Evolutionary conservation across 2,888 invertebrate genomes (phyloP).

Genomic region (Aspidiotus rigidus): DNA sequence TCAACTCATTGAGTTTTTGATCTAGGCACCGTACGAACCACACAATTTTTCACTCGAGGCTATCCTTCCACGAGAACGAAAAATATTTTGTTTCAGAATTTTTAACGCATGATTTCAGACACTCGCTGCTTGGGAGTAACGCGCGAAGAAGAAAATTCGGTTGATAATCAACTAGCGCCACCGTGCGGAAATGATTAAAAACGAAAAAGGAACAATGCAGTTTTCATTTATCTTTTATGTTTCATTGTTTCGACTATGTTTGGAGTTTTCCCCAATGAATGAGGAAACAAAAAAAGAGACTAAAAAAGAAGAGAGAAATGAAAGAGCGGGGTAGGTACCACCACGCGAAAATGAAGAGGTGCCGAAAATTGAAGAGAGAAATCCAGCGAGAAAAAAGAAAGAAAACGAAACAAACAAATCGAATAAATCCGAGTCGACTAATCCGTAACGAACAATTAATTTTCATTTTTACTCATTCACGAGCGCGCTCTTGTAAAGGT

Average conservation of each 20-base stretch:
- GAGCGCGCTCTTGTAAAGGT: not conserved
- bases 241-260: not conserved
- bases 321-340: too few relatives aligned
- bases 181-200: constrained; percentile 4
- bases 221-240: constrained; percentile 2
- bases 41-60: not conserved
- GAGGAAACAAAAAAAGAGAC: too few relatives aligned
- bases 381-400: not conserved
- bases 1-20: not conserved
- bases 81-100: not conserved
- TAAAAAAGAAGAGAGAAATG: too few relatives aligned
- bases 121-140: not conserved
- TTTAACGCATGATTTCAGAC: not conserved
- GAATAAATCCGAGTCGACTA: constrained; percentile 2
- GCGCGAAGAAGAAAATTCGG: not conserved
- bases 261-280: too few relatives aligned
- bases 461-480: not conserved
- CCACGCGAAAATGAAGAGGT: not conserved
- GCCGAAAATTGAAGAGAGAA: not conserved
- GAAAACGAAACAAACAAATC: constrained; percentile 4
- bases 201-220: not conserved
- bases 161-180: not conserved
- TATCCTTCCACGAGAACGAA: not conserved
- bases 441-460: not conserved
- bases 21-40: not conserved